Evolutionary conservation across 2,888 invertebrate species (phyloP), one percentile per base, ranked within the genome.

Genomic region (Salpingus planirostris): DNA sequence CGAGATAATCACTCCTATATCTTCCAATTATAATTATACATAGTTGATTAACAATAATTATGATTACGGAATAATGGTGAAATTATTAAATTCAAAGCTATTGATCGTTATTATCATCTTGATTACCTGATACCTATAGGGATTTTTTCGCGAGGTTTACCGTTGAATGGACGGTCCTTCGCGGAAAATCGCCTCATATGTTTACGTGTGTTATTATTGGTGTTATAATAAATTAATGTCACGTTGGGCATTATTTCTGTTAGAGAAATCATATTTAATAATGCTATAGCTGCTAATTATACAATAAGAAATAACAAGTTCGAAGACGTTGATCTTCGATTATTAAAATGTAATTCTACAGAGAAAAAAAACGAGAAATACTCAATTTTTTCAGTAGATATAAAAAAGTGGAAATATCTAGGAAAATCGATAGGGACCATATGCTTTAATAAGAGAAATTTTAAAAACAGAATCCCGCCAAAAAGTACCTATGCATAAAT

Each of bases 381-480:
- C n/a, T n/a, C n/a, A n/a, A n/a, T n/a, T n/a, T n/a, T n/a, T n/a
- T n/a, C n/a, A n/a, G n/a, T n/a, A n/a, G n/a, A n/a, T n/a, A n/a
- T n/a, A n/a, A n/a, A n/a, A n/a, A n/a, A n/a, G n/a, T n/a, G n/a
- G 28, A 31, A 38, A 34, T 45, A 47, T 52, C 42, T 49, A 49
- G 49, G 24, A 46, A 40, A 49, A 44, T 42, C n/a, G 42, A 49
- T 56, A 56, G 58, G 58, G 58, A 58, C 58, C 58, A 58, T 52
- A 49, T 45, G 53, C 53, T 55, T 54, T 46, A 54, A n/a, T n/a
- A n/a, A n/a, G n/a, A n/a, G n/a, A n/a, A n/a, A n/a, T n/a, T n/a
- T n/a, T n/a, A n/a, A n/a, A n/a, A n/a, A 52, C 54, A 48, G 40
- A 55, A 52, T 52, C 54, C 54, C 54, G 53, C 54, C 57, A 54